Base-by-base conservation (phyloP, 2,113 vertebrate genomes). In the Grallaria varia region DNA sequence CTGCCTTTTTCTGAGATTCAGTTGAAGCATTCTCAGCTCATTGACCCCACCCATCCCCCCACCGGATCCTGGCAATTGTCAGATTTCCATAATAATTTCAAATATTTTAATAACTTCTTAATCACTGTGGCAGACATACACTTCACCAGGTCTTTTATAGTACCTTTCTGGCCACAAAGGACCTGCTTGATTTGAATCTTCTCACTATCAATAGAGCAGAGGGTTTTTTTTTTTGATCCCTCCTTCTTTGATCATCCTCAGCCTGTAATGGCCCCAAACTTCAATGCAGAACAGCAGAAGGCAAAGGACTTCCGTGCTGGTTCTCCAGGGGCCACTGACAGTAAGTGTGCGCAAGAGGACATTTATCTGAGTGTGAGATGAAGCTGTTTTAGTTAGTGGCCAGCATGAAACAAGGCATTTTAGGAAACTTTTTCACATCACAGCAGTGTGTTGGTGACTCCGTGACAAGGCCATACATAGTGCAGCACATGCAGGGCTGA, bases 221-320 rank as follows among this genome's bases (percentile, higher is more conserved):
- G 37, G n/a, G n/a, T n/a, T n/a, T 73, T 69, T 88, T 37, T 82
- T n/a, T 94, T 73, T 79, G 44, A 64, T 60, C 52, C 91, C 31
- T 76, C 8, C 12, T 45, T 62, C 56, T 88, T 75, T 76, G 62
- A 76, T 89, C 55, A 84, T 3, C 9, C 27, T 58, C 35, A 56
- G 31, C 16, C 44, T 0, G 0, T 39, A 80, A 44, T 17, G 6
- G n/a, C 6, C 25, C 27, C 1, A 10, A 90, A 30, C 14, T 83
- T 42, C 42, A 83, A 50, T 55, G 45, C 63, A 83, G 45, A 10
- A 69, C 25, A 45, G 55, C 6, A 60, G 39, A 40, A 93, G 18
- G 23, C 63, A 76, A 60, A 62, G 33, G 4, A 25, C 56, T 84
- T 50, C 39, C 59, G 40, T 4, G 2, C 18, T 50, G 16, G 22